phyloP scores from a whole-genome alignment of 2,797 vertebrate species.

The Onychomys leucogaster region DNA sequence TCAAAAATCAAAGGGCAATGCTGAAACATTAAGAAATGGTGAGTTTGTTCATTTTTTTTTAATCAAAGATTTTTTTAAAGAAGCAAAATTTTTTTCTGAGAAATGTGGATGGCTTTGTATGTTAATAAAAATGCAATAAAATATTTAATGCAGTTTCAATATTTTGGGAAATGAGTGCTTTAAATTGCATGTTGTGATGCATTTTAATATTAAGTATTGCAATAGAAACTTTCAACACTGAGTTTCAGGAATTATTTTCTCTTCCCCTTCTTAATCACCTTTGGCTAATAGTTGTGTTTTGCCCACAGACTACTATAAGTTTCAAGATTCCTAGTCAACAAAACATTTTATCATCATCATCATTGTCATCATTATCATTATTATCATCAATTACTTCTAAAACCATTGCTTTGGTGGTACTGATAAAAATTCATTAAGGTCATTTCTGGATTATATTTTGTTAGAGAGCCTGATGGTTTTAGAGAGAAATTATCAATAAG shows the following conservation, averaged over 20 bases:
- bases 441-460: neutral
- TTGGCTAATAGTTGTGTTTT: neutral
- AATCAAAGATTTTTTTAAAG: constrained; percentile 65
- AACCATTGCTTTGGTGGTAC: neutral
- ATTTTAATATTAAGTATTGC: constrained; percentile 36
- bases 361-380: neutral
- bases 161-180: constrained; percentile 57
- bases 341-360: neutral
- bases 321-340: constrained; percentile 33
- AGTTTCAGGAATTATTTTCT: constrained; percentile 44
- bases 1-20: constrained; percentile 59
- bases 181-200: constrained; percentile 38
- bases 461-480: neutral
- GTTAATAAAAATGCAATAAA: constrained; percentile 51
- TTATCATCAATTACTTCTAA: constrained; percentile 32
- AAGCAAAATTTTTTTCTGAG: constrained; percentile 55
- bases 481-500: neutral
- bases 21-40: constrained; percentile 61
- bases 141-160: constrained; percentile 5
- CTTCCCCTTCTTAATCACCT: neutral
- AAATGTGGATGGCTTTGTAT: constrained; percentile 51
- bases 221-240: constrained; percentile 14
- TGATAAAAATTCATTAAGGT: neutral
- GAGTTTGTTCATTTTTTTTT: constrained; percentile 55
- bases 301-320: constrained; percentile 1